Evolutionary conservation across 2,113 vertebrate species (phyloP), one percentile per base, ranked within the genome.

Genomic region (Boleophthalmus pectinirostris): DNA sequence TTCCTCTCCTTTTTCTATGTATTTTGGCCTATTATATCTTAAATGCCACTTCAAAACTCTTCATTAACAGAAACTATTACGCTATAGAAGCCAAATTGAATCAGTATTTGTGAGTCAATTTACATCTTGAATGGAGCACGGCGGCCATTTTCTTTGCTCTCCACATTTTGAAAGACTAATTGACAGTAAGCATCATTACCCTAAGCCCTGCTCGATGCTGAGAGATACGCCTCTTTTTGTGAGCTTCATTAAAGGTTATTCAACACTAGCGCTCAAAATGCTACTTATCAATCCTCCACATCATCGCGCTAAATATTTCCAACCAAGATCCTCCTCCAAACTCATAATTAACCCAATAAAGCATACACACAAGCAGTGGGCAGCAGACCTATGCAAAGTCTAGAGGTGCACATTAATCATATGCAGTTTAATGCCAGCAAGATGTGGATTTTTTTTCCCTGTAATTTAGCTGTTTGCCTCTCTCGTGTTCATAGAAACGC

Each of bases 351-450:
- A 86, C 83, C 68, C 74, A 85, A 68, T 2, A 53, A 66, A 82
- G 79, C 87, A 74, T 79, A 75, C 79, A 68, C 72, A 61, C 57
- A 60, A 33, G 69, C 61, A 68, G 75, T 81, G 66, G 74, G 72
- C 70, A 83, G 74, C 45, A 14, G 65, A 74, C 64, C 72, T 73
- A 73, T 72, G 63, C 75, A 78, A 78, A 76, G 79, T 85, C 85
- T 86, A 82, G 64, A 83, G 77, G 80, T 82, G 81, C 71, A 43
- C 61, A 85, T 89, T 86, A 90, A 90, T 88, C 85, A 87, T 74
- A 74, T 75, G 47, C 79, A 81, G 83, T 83, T 90, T 87, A 86
- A 82, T 84, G 82, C 57, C 71, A 74, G 68, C 80, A 75, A 82
- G 73, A 83, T 83, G 73, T 84, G 29, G 2, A 4, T 88, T 80